Conservation (phyloP, 2,113 vertebrate genomes). For the Bos taurus region ARS-UCD2.0 NC_037334.1:105804501-105805000, state of each 20-base stretch:
- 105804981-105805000: background rate
- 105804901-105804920: conserved; percentile 52
- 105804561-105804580: background rate
- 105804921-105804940: conserved; percentile 41
- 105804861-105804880: conserved; percentile 44
- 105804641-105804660: background rate
- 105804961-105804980: background rate
- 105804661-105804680: background rate
- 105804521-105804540: background rate
- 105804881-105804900: background rate
- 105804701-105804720: background rate
- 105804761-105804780: background rate
- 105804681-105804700: background rate
- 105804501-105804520: background rate
- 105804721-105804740: background rate
- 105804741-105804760: background rate
- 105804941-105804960: background rate
- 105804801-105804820: background rate
- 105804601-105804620: background rate
- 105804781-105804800: background rate
- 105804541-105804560: background rate
- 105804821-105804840: background rate
- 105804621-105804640: background rate
- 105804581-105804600: background rate
- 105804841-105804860: background rate